Percentiles rank a stretch among this genome's conserved stretches.
phyloP scores from a whole-genome alignment of 2,888 invertebrate genomes.

The Ferdinandea cuprea region DNA sequence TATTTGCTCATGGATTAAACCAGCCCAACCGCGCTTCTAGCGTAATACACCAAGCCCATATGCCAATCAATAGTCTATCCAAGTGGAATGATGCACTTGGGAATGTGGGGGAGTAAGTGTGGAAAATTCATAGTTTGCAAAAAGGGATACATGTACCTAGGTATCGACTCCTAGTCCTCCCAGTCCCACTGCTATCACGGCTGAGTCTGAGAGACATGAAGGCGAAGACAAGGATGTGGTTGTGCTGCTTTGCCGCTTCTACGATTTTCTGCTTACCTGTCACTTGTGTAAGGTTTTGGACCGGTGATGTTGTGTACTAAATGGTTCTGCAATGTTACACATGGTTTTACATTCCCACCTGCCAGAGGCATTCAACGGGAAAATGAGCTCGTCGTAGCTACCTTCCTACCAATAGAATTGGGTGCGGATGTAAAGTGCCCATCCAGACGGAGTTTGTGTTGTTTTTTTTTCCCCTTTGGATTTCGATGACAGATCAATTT shows the following conservation, averaged over 20 bases:
- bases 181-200: neutral
- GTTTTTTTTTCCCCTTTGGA: neutral
- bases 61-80: slow-evolving; percentile 66
- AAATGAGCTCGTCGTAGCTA: slow-evolving; percentile 39
- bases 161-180: no score
- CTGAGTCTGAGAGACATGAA: no score
- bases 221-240: slow-evolving; percentile 11
- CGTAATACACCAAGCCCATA: slow-evolving; percentile 7
- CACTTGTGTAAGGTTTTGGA: slow-evolving; percentile 22
- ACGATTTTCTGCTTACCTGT: slow-evolving; percentile 62
- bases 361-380: slow-evolving; percentile 24
- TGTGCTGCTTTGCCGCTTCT: slow-evolving; percentile 34
- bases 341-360: slow-evolving; percentile 45
- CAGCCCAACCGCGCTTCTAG: slow-evolving; percentile 27
- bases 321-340: slow-evolving; percentile 62
- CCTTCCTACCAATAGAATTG: slow-evolving; percentile 1
- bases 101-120: slow-evolving; percentile 17
- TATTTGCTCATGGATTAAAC: slow-evolving; percentile 69
- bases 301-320: slow-evolving; percentile 37
- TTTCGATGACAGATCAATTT: slow-evolving; percentile 55
- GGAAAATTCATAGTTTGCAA: slow-evolving; percentile 65
- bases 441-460: neutral
- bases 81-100: slow-evolving; percentile 58
- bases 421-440: slow-evolving; percentile 35
- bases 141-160: slow-evolving; percentile 27